These are phyloP conservation scores for Enhydra lutris DNA, from an alignment of 2,113 vertebrate genomes.

Conservation along the genomic window DNA sequence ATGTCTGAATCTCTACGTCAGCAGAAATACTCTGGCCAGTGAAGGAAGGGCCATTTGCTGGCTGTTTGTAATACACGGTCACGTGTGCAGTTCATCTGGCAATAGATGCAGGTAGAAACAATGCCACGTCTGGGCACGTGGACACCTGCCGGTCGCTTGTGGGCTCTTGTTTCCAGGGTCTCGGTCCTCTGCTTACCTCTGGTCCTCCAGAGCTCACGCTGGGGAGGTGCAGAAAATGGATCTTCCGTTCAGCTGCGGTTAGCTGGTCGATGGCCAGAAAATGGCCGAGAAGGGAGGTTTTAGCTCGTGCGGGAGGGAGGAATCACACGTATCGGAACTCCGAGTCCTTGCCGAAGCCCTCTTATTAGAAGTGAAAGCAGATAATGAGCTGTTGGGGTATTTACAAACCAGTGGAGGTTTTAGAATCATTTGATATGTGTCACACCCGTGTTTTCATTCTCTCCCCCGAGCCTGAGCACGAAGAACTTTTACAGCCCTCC, in stretches of 20 bases:
- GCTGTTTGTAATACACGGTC: neutral
- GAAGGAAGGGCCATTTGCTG: neutral
- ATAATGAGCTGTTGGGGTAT: neutral
- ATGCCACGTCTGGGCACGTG: rapidly evolving
- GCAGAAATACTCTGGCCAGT: neutral
- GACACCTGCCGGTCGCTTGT: no score
- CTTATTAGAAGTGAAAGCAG: slow-evolving; percentile 33
- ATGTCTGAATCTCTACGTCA: neutral
- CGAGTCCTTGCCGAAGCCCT: neutral
- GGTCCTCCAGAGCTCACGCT: neutral
- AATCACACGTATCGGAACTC: neutral
- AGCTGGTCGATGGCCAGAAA: neutral
- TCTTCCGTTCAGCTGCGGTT: neutral
- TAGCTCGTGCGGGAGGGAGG: neutral
- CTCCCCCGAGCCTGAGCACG: neutral
- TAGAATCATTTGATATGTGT: neutral
- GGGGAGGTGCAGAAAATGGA: neutral
- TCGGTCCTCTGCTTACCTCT: neutral
- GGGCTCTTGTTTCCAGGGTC: neutral
- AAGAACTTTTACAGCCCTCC: slow-evolving; percentile 5
- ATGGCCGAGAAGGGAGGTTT: neutral
- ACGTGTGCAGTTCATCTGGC: neutral
- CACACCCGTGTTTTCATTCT: slow-evolving; percentile 61
- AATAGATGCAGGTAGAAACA: neutral
- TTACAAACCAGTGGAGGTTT: slow-evolving; percentile 41